Evolutionary conservation across 2,113 vertebrate genomes (phyloP), one percentile per base, ranked within the genome.

Genomic region (Anguilla japonica): DNA sequence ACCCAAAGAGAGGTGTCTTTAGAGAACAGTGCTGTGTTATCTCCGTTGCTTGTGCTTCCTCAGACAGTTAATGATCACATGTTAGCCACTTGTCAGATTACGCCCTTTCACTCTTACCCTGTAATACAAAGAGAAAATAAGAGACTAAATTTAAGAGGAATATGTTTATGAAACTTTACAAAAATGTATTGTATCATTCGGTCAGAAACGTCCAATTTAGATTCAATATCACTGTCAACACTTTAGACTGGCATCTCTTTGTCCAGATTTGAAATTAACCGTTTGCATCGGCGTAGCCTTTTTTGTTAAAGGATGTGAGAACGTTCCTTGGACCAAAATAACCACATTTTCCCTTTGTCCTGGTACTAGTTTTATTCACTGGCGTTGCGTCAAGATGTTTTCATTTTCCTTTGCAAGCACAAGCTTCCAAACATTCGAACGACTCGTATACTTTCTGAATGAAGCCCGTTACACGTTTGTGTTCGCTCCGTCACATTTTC

Each of bases 11-110:
- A 86, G 83, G 79, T 71, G 87, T 41, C 13, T 26, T 67, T 81
- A 87, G 57, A 89, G 83, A 84, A 89, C 56, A 87, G 57, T 79
- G 87, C 75, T 80, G 75, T 85, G 79, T 63, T 81, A 84, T 87
- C 60, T 67, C 86, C 79, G 82, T 80, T 81, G 41, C 71, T 75
- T 82, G 87, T 43, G 39, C 87, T 84, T 84, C 56, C 57, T 83
- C 56, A 88, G 40, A 85, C 43, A n/a, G 84, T 22, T 81, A 41
- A 41, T 90, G 18, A 67, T 94, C 93, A 94, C 90, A 91, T 90
- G 85, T 87, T 85, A 88, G 83, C 86, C 8, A 84, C 87, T 84
- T 41, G n/a, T 46, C 43, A 82, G 41, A 79, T 81, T 87, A 79
- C 80, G 82, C 88, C 18, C 75, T 39, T 50, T 83, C 86, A 84